Evolutionary conservation across 2,888 invertebrate species (phyloP), one percentile per base, ranked within the genome.

Genomic region (Leptopterna dolabrata): DNA sequence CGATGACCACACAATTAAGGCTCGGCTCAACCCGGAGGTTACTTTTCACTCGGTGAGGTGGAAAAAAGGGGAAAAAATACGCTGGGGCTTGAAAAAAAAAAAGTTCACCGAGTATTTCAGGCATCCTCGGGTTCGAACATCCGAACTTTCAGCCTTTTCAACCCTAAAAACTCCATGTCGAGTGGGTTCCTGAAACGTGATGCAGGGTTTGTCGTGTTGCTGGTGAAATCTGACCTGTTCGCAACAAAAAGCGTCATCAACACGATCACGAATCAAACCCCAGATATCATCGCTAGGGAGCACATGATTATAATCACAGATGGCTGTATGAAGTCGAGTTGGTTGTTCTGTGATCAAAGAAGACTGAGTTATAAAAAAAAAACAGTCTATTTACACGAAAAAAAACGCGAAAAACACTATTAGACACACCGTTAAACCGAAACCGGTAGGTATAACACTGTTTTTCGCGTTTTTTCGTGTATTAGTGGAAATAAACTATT

Each of bases 1-100:
- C 63, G 24, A 63, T 63, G 63, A 63, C 63, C 63, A 63, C 63
- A 63, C 63, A 63, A 63, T 63, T 63, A 63, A 63, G 63, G 63
- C 24, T 63, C 24, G 63, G 24, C 63, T 63, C 63, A 27, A 63
- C 63, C 19, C 63, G 6, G 51, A n/a, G 51, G n/a, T 16, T 51
- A n/a, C 16, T 19, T 51, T 51, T 51, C 9, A 51, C 51, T 51
- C 51, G 6, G 14, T n/a, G 51, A n/a, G n/a, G 51, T 16, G 47
- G 47, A 16, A 47, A 51, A n/a, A n/a, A 51, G n/a, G n/a, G n/a
- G n/a, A 51, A 51, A 51, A 16, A 36, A 36, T 36, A 36, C 36
- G 2, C 4, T 36, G 36, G 7, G 51, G 51, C 4, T 16, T 0
- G n/a, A 51, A 51, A 51, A 51, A n/a, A 51, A 51, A n/a, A n/a